A percentile compares a stretch with the other conserved stretches of the same genome.
Conservation (phyloP, 2,113 vertebrate genomes). For the Hystrix cristata region DNA sequence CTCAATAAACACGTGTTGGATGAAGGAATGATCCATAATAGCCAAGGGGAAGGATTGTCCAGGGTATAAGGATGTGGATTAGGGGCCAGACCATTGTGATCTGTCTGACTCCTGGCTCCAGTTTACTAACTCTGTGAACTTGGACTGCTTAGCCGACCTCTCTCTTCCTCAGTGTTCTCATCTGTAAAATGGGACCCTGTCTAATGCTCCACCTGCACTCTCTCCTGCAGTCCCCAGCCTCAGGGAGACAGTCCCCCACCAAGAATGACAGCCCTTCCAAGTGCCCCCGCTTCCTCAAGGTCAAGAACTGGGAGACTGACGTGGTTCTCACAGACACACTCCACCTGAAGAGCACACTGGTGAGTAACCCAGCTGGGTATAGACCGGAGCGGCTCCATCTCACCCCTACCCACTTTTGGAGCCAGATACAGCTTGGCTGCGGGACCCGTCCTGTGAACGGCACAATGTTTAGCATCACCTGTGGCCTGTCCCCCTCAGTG, state of each 20-base stretch:
- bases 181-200: background rate
- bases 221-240: constrained; percentile 85
- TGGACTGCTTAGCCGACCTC: background rate
- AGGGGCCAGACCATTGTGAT: background rate
- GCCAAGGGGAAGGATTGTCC: background rate
- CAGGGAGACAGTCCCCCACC: constrained; percentile 90
- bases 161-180: background rate
- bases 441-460: background rate
- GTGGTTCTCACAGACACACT: constrained; percentile 93
- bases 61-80: background rate
- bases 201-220: background rate
- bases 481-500: background rate
- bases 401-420: accelerated
- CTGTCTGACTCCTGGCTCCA: background rate
- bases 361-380: constrained; percentile 78
- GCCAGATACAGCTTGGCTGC: accelerated
- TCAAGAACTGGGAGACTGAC: constrained; percentile 97
- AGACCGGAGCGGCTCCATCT: background rate
- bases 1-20: background rate
- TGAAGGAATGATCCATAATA: background rate
- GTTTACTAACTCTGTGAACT: background rate
- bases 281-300: constrained; percentile 95
- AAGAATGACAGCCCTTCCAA: constrained; percentile 97
- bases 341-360: constrained; percentile 93
- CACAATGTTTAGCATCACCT: background rate